These are phyloP conservation scores for Corydoras maculifer DNA, from an alignment of 2,113 vertebrate genomes.

Conservation along the genomic window DNA sequence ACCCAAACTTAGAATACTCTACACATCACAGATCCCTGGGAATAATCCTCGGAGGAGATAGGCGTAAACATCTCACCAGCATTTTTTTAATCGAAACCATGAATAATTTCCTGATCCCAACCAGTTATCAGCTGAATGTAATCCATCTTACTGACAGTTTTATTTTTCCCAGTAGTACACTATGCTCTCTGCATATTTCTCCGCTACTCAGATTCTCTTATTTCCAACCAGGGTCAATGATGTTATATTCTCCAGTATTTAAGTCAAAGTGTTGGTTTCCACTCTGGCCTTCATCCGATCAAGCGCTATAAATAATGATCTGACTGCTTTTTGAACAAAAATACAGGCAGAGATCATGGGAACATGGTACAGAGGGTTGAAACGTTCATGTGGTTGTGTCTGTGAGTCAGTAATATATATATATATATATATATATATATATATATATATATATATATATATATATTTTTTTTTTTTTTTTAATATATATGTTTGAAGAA, in stretches of 20 bases:
- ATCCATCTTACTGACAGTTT: neutral
- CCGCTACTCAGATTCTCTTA: neutral
- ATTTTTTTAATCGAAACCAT: neutral
- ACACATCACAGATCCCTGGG: neutral
- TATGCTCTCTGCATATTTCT: conserved; percentile 2
- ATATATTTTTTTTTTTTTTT: too few relatives aligned
- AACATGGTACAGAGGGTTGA: conserved; percentile 1
- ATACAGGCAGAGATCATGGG: neutral
- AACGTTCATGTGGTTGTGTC: too few relatives aligned
- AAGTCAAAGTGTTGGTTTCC: too few relatives aligned
- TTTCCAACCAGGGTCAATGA: neutral
- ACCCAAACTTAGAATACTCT: too few relatives aligned
- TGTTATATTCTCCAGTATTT: too few relatives aligned
- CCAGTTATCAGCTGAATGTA: neutral
- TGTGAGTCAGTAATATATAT: too few relatives aligned
- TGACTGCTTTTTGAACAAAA: conserved; percentile 14
- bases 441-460: too few relatives aligned
- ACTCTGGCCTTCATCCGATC: conserved; percentile 2
- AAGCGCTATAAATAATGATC: conserved; percentile 11
- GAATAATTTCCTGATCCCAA: neutral
- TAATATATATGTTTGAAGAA: too few relatives aligned
- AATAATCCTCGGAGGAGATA: neutral
- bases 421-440: too few relatives aligned
- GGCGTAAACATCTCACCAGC: too few relatives aligned
- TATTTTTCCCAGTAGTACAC: neutral